A percentile compares a stretch with the other conserved stretches of the same genome.
Evolutionary conservation across 2,113 vertebrate species (phyloP).

Genomic region (Campylomormyrus tamandua): DNA sequence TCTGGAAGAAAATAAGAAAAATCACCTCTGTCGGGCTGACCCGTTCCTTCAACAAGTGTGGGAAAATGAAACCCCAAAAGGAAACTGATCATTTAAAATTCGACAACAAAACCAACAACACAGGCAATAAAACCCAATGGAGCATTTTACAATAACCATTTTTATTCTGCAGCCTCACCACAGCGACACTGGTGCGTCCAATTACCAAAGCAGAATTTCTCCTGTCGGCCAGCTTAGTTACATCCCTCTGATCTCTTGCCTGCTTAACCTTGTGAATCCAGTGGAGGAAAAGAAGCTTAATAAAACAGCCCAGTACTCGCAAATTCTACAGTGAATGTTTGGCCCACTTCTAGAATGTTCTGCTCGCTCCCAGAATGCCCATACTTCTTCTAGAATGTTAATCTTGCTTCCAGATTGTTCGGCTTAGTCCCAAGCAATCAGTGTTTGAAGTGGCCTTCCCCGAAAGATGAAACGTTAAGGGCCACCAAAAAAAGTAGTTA

Average conservation of each 20-base stretch:
- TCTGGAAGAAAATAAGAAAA: neutral
- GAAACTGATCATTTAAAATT: slow-evolving; percentile 17
- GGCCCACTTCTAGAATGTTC: neutral
- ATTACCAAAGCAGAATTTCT: slow-evolving; percentile 39
- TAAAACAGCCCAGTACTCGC: slow-evolving; percentile 37
- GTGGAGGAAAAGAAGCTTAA: neutral
- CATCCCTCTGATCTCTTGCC: slow-evolving; percentile 17
- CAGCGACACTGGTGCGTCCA: slow-evolving; percentile 39
- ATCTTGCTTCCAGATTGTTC: neutral
- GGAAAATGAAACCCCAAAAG: neutral
- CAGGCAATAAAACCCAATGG: slow-evolving; percentile 30
- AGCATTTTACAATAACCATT: slow-evolving; percentile 47
- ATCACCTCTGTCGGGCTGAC: neutral
- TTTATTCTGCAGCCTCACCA: slow-evolving; percentile 45
- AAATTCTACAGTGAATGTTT: neutral
- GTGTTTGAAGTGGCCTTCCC: slow-evolving; percentile 30
- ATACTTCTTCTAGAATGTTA: neutral
- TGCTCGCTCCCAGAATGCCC: neutral
- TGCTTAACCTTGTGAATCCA: slow-evolving; percentile 38
- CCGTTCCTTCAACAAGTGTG: neutral
- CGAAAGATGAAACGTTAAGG: slow-evolving; percentile 17
- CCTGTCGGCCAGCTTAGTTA: slow-evolving; percentile 46
- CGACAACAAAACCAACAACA: neutral
- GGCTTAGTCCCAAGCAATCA: neutral
- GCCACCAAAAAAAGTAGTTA: slow-evolving; percentile 24